Percentiles rank a stretch among this genome's conserved stretches.
phyloP scores from a whole-genome alignment of 2,797 vertebrate species.

The Eospalax fontanierii region DNA sequence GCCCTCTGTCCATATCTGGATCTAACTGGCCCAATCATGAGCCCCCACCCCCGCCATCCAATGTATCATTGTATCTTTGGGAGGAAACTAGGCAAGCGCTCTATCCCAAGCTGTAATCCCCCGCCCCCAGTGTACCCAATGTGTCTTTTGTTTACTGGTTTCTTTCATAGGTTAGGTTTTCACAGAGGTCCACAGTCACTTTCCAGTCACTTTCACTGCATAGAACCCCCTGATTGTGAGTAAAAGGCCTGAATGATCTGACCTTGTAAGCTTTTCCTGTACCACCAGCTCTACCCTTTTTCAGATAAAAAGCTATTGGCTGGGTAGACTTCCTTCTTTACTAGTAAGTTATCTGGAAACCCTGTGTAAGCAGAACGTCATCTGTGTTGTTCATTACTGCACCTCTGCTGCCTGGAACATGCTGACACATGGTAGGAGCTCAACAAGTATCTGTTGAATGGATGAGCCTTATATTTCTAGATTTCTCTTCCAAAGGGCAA shows the following conservation, averaged over 20 bases:
- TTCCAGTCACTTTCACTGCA: not conserved
- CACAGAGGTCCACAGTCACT: not conserved
- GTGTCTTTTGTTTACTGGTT: not conserved
- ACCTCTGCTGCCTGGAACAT: not conserved
- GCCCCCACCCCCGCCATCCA: not conserved
- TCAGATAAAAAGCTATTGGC: not conserved
- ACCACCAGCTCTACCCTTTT: not conserved
- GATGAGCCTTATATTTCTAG: conserved; percentile 20
- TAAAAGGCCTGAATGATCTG: not conserved
- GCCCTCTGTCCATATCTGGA: not conserved
- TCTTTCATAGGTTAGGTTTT: conserved; percentile 1
- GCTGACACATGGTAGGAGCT: not conserved
- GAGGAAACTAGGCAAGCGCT: not conserved
- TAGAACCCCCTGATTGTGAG: not conserved
- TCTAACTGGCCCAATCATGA: not conserved
- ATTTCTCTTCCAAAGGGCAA: conserved; percentile 39
- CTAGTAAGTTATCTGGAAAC: not conserved
- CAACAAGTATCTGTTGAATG: not conserved
- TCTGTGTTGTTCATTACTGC: not conserved
- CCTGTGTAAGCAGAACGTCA: not conserved
- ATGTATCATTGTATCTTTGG: too few relatives aligned
- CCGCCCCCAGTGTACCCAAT: not conserved
- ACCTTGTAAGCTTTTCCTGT: not conserved
- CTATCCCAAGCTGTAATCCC: not conserved
- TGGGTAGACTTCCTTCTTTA: not conserved